A percentile compares a stretch with the other conserved stretches of the same genome.
phyloP scores from a whole-genome alignment of 2,797 vertebrate species.

The Salmo trutta region DNA sequence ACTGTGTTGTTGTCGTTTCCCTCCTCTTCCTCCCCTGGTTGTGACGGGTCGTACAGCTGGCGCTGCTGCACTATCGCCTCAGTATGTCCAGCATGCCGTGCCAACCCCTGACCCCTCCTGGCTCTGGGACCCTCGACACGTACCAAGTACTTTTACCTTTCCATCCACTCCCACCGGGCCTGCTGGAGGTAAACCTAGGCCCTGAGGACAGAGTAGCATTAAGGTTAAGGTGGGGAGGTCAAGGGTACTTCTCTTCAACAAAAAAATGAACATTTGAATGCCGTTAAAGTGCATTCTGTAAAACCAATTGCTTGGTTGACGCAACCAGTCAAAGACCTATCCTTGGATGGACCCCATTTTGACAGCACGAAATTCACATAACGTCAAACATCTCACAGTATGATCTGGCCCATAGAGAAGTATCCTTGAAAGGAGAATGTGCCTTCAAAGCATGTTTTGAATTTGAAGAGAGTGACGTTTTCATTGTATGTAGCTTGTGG shows the following conservation, averaged over 20 bases:
- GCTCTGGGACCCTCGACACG: constrained; percentile 94
- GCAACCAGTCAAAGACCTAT: background rate
- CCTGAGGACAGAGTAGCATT: constrained; percentile 6
- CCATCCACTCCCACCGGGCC: constrained; percentile 70
- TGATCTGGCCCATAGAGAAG: constrained; percentile 50
- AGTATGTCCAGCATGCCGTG: constrained; percentile 95
- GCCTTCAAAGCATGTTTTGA: constrained; percentile 46
- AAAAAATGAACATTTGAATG: background rate
- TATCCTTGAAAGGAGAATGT: constrained; percentile 50
- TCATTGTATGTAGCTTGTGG: constrained; percentile 45
- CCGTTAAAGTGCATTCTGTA: background rate
- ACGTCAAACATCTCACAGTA: background rate
- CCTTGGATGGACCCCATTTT: background rate
- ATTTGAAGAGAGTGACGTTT: constrained; percentile 28
- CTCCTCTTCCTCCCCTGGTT: constrained; percentile 66
- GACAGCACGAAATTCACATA: background rate
- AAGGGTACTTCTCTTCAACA: constrained; percentile 1
- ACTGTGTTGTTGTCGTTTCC: constrained; percentile 44
- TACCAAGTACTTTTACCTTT: constrained; percentile 97
- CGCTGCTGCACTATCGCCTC: constrained; percentile 97
- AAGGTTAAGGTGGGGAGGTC: background rate
- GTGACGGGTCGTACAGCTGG: constrained; percentile 92
- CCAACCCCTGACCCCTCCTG: constrained; percentile 86
- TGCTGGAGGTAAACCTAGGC: constrained; percentile 68
- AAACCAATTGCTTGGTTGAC: background rate